Evolutionary conservation across 2,888 invertebrate genomes (phyloP).

Genomic region (Atethmia centrago): DNA sequence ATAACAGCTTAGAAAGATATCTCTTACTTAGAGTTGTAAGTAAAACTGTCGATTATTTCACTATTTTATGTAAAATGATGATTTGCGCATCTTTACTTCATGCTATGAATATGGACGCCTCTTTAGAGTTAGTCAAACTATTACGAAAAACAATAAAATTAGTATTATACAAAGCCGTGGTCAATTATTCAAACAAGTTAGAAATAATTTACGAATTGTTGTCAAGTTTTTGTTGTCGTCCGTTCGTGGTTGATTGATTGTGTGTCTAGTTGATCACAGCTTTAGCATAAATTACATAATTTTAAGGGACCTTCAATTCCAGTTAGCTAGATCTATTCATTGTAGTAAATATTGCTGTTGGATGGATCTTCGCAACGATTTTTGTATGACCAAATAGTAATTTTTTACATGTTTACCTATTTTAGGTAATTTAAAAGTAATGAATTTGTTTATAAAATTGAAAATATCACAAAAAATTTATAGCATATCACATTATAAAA

Average conservation of each 20-base stretch:
- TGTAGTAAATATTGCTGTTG: conserved; percentile 86
- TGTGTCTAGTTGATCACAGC: conserved; percentile 87
- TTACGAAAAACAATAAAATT: conserved; percentile 88
- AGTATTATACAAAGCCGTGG: conserved; percentile 87
- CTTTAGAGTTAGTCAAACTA: conserved; percentile 88
- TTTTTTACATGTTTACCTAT: conserved; percentile 87
- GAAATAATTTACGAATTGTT: conserved; percentile 64
- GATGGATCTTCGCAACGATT: conserved; percentile 84
- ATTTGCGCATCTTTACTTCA: conserved; percentile 88
- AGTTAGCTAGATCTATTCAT: conserved; percentile 90
- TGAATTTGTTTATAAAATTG: conserved; percentile 82
- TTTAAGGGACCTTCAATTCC: conserved; percentile 91
- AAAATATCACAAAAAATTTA: conserved; percentile 87
- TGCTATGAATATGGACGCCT: conserved; percentile 89
- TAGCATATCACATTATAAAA: conserved; percentile 87
- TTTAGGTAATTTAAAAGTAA: conserved; percentile 83
- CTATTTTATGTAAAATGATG: conserved; percentile 86
- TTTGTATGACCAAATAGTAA: conserved; percentile 89
- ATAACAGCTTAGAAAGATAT: conserved; percentile 81
- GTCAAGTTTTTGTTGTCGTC: conserved; percentile 61
- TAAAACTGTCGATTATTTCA: conserved; percentile 82
- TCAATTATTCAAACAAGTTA: conserved; percentile 82
- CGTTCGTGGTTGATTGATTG: conserved; percentile 62
- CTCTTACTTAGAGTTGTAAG: conserved; percentile 83
- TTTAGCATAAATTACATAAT: conserved; percentile 88